These are phyloP conservation scores for Thalassarche chlororhynchos DNA, from an alignment of 2,113 vertebrate genomes.

Conservation along the genomic window DNA sequence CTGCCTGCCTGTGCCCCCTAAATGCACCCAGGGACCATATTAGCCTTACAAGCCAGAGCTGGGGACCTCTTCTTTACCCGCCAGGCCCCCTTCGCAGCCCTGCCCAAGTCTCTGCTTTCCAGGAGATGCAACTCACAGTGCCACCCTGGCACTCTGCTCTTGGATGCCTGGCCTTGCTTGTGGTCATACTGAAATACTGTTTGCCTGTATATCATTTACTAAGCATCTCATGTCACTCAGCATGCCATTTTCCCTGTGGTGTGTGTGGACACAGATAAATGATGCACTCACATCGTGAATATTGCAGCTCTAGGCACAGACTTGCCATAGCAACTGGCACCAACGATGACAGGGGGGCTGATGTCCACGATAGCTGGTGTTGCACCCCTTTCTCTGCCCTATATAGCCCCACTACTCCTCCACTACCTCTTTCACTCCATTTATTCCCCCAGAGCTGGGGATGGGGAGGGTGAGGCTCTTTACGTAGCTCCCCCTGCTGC, in stretches of 20 bases:
- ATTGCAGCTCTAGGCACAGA: not conserved
- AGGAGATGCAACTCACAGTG: not conserved
- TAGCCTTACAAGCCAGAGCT: not conserved
- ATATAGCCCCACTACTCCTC: not conserved
- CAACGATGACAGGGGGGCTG: fast-evolving
- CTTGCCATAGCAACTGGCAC: not conserved
- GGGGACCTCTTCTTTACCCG: not conserved
- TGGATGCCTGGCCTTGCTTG: not conserved
- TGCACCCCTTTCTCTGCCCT: not conserved
- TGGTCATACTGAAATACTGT: not conserved
- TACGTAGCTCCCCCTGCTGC: not conserved
- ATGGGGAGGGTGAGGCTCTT: not conserved
- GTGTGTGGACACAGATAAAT: not conserved
- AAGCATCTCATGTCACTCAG: not conserved
- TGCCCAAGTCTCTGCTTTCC: not conserved
- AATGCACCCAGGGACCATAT: not conserved
- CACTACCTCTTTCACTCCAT: not conserved
- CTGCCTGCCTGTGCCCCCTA: not conserved
- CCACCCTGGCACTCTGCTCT: not conserved
- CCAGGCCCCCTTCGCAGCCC: not conserved
- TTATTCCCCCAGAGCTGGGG: not conserved
- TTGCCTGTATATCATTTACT: not conserved
- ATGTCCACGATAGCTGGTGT: fast-evolving
- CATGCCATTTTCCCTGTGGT: not conserved
- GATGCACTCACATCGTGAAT: not conserved